Base-by-base conservation (phyloP, 2,888 invertebrate genomes). In the Anorthoa munda region DNA sequence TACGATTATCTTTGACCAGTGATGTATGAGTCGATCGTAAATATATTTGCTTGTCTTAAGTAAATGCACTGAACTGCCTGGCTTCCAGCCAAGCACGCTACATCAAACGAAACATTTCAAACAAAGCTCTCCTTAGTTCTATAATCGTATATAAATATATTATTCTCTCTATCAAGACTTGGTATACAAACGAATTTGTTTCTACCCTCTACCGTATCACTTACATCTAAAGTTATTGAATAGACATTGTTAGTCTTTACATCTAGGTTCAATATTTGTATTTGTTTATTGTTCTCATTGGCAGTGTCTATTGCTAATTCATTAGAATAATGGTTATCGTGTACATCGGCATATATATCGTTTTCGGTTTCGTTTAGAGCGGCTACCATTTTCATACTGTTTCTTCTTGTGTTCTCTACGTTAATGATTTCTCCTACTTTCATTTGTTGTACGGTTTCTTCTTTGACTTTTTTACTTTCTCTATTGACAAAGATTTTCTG, bases 61-160 rank as follows among this genome's bases (percentile, higher is more conserved):
- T 91, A 90, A 92, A 92, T 90, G 91, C 92, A 92, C 81, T 87
- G 86, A 91, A 91, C 89, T 87, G 88, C 79, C 88, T 92, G 92
- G 90, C 91, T 83, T 66, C 26, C 4, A 73, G 90, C 91, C 92
- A 90, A 89, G 78, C 75, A 82, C 81, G 82, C 86, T 84, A 73
- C 68, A 74, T 79, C 51, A 79, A 77, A 81, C 74, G 73, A 79
- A 75, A 77, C 60, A 66, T 75, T 77, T 88, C 83, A 96, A 82
- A 96, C 96, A 88, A 96, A 96, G 94, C 96, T 96, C 79, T 96
- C 96, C 85, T 96, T 96, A 91, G 93, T 93, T 86, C 91, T 95
- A 92, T 94, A 95, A 90, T 96, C 95, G 93, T 95, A 96, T 95
- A 96, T 95, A 94, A 95, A 95, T 94, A 95, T 95, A 93, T 95